These are phyloP conservation scores for Pluvialis apricaria DNA, from an alignment of 2,113 vertebrate species.

Conservation along the genomic window DNA sequence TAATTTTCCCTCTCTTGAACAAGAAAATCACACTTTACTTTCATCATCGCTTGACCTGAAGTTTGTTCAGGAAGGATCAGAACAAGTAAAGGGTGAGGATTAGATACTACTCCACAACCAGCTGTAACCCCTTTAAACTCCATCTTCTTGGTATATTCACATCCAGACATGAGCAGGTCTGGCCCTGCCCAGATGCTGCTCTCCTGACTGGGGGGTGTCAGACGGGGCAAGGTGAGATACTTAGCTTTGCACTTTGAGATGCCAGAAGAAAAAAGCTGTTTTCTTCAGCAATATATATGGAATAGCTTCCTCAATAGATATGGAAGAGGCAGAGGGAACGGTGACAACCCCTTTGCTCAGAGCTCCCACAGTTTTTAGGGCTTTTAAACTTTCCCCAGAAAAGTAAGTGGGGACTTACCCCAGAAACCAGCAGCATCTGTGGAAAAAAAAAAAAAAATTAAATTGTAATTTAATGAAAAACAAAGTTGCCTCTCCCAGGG, in stretches of 20 bases:
- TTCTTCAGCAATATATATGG: neutral
- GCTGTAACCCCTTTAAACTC: neutral
- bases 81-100: neutral
- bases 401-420: neutral
- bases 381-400: neutral
- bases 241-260: neutral
- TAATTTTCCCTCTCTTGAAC: neutral
- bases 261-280: neutral
- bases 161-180: neutral
- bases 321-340: neutral
- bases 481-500: neutral
- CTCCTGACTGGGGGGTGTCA: rapidly evolving
- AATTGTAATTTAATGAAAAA: neutral
- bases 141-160: neutral
- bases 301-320: neutral
- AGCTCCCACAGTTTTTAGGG: neutral
- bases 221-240: neutral
- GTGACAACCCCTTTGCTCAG: neutral
- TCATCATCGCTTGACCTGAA: neutral
- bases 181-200: neutral
- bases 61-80: neutral
- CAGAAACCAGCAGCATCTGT: neutral
- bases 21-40: neutral
- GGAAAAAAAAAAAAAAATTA: neutral
- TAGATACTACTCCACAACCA: neutral